Base-by-base conservation (phyloP, 2,888 invertebrate genomes). In the Drosophila cognata region DNA sequence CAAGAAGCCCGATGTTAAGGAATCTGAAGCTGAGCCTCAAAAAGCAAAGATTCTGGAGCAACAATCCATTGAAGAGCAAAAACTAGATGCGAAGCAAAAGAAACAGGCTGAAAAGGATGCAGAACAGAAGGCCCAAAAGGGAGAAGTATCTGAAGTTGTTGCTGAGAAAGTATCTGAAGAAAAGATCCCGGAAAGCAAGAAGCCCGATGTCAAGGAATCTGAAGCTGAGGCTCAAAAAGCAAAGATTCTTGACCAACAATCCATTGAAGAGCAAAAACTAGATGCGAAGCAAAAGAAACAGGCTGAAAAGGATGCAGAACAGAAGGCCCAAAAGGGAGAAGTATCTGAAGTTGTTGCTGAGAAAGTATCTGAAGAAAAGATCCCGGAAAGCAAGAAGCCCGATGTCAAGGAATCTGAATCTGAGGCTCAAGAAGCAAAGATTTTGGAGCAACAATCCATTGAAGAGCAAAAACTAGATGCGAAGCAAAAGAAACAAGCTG, bases 221-320 rank as follows among this genome's bases (percentile, higher is more conserved):
- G 36, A 60, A 33, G 64, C 11, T 25, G 43, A 57, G 6, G 13
- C 31, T 31, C 7, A 66, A 46, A 62, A 57, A 11, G 28, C 65
- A 6, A 46, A 61, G 10, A 8, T 62, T 11, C 60, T 71, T 10
- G 60, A 71, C 29, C 46, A 35, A 25, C 16, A 31, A 33, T n/a
- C 29, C 0, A 6, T 55, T 21, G 46, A 62, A 16, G 50, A 65
- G 41, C 46, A 71, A 10, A 41, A n/a, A 11, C 11, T 64, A 1
- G 61, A 67, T 25, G 13, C 67, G 21, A 61, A 72, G 28, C 71
- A 81, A 52, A 62, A 46, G 5, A 66, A 43, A 48, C 38, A 18
- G 35, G 11, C 28, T 21, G 31, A 66, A n/a, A 31, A 21, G 6
- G 36, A 53, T 1, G 16, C 29, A 1, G 1, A 41, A 41, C 0